Evolutionary conservation across 2,113 vertebrate genomes (phyloP).

Genomic region (Herpetotheres cachinnans): DNA sequence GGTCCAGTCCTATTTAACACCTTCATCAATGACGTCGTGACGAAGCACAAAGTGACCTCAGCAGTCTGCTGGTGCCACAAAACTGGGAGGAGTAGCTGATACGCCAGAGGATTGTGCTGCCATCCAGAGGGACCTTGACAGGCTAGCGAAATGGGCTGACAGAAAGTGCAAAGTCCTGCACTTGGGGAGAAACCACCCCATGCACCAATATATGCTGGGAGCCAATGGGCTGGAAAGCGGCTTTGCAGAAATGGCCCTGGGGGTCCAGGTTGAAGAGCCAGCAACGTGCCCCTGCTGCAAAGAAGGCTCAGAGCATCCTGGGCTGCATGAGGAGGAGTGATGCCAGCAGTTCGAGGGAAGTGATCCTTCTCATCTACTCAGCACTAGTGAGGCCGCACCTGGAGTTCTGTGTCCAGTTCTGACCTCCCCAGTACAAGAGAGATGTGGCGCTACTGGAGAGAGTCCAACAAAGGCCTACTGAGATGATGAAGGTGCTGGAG

Average conservation of each 20-base stretch:
- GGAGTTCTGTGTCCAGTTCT: background rate
- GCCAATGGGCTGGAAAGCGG: background rate
- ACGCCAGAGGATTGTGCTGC: fast-evolving
- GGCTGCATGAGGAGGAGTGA: background rate
- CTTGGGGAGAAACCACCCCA: background rate
- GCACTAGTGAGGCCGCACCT: background rate
- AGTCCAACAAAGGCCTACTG: background rate
- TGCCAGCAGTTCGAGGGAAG: background rate
- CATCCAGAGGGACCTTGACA: background rate
- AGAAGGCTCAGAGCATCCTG: background rate
- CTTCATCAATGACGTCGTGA: fast-evolving
- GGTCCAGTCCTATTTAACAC: background rate
- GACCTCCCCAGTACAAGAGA: background rate
- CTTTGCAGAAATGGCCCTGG: background rate
- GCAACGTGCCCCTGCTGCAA: background rate
- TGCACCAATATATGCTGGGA: background rate
- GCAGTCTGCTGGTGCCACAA: background rate
- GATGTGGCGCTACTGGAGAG: background rate
- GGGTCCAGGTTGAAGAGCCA: background rate
- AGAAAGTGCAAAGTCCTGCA: too few species aligned
- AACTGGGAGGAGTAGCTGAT: background rate
- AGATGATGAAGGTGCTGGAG: background rate
- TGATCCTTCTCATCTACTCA: background rate
- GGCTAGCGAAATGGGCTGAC: background rate
- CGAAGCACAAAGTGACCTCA: background rate